Percentiles rank a stretch among this genome's conserved stretches.
These are phyloP conservation scores for Drosophila asahinai DNA, from an alignment of 1,140 invertebrate genomes.

Conservation along the genomic window DNA sequence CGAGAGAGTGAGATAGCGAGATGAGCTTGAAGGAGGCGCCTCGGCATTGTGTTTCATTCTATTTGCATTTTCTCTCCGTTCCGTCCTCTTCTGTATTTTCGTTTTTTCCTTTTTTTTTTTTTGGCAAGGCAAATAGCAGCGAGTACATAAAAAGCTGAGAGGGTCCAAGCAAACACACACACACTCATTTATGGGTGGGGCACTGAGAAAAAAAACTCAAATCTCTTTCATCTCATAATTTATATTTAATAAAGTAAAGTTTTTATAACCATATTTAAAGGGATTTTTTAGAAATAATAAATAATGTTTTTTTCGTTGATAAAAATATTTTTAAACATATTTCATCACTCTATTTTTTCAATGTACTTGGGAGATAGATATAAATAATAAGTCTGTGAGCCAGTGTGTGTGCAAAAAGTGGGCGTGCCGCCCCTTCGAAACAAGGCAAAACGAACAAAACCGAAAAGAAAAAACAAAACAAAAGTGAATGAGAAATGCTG, in stretches of 20 bases:
- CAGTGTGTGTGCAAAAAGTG: constrained; percentile 63
- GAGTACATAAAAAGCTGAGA: constrained; percentile 75
- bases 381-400: constrained; percentile 68
- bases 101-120: constrained; percentile 40
- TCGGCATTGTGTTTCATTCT: constrained; percentile 79
- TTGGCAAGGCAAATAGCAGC: constrained; percentile 71
- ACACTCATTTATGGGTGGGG: constrained; percentile 33
- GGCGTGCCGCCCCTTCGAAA: constrained; percentile 62
- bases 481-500: constrained; percentile 37
- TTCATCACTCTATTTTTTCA: neutral
- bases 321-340: too few species aligned
- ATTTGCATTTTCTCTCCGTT: constrained; percentile 71
- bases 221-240: too few species aligned
- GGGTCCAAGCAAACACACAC: constrained; percentile 45
- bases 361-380: constrained; percentile 53
- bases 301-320: too few species aligned
- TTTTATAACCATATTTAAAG: neutral
- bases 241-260: too few species aligned
- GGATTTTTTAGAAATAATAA: too few species aligned
- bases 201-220: neutral
- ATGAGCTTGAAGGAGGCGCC: constrained; percentile 64
- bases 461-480: constrained; percentile 17
- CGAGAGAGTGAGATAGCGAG: constrained; percentile 11
- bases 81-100: constrained; percentile 22
- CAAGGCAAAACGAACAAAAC: constrained; percentile 27